Conservation (phyloP, 2,113 vertebrate species). For the Talpa occidentalis region DNA sequence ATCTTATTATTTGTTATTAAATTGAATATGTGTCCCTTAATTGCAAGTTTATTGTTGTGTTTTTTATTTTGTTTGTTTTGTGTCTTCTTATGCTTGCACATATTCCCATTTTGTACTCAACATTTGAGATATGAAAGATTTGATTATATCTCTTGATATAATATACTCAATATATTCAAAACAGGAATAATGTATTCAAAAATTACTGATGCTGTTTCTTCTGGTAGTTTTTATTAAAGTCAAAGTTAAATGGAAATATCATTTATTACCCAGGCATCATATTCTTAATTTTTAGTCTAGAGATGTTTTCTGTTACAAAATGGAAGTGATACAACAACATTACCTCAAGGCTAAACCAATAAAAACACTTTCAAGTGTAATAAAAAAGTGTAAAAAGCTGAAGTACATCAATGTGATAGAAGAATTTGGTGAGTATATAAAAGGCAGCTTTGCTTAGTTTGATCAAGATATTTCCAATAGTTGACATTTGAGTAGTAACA, state of each 20-base stretch:
- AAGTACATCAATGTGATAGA: background rate
- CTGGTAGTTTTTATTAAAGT: background rate
- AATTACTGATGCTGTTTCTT: background rate
- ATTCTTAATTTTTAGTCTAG: no score
- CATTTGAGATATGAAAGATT: background rate
- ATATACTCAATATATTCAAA: background rate
- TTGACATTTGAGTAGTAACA: background rate
- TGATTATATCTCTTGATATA: background rate
- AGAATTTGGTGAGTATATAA: background rate
- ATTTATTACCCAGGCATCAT: background rate
- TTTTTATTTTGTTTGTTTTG: background rate
- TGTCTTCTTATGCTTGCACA: background rate
- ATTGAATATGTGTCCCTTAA: background rate
- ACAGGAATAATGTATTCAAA: background rate
- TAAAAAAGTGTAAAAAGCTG: background rate
- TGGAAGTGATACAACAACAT: no score
- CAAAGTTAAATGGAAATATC: background rate
- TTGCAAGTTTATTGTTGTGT: background rate
- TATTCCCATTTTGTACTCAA: background rate
- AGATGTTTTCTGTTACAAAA: no score
- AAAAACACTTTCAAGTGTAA: background rate
- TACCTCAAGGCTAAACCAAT: background rate
- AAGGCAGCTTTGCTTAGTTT: background rate
- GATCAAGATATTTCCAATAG: background rate
- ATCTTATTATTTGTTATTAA: background rate